Percentiles rank a stretch among this genome's conserved stretches.
Conservation (phyloP, 2,797 vertebrate genomes). For the Acanthurus leucopareius region DNA sequence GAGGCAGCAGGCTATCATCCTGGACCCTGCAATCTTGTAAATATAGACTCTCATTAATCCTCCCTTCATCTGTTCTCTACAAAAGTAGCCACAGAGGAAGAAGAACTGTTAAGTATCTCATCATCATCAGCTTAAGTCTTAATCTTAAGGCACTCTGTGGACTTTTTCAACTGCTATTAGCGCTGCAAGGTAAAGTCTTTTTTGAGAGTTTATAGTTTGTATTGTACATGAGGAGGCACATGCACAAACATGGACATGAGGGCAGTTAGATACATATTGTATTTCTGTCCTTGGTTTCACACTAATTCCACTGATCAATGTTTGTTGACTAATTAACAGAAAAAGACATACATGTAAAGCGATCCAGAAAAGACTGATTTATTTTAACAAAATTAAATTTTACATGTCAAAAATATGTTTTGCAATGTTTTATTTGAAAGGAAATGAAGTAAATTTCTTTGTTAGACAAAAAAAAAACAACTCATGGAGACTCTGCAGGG, state of each 20-base stretch:
- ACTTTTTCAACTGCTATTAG: neutral
- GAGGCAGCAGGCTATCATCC: slow-evolving; percentile 27
- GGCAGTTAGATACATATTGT: neutral
- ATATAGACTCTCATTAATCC: slow-evolving; percentile 15
- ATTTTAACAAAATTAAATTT: neutral
- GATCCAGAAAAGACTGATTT: neutral
- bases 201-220: neutral
- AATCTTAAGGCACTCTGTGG: neutral
- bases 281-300: neutral
- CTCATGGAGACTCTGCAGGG: too few species aligned
- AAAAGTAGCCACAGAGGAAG: slow-evolving; percentile 1
- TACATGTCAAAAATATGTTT: neutral
- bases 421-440: neutral
- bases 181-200: neutral
- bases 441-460: neutral
- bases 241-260: neutral
- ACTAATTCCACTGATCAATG: neutral
- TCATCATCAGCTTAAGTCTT: neutral
- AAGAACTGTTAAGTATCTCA: neutral
- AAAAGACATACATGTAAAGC: neutral
- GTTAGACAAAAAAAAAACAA: neutral
- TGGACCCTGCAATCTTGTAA: neutral
- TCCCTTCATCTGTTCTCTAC: slow-evolving; percentile 14
- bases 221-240: neutral
- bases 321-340: neutral